Base-by-base conservation (phyloP, 2,888 invertebrate species). In the Harpalus rubripes region DNA sequence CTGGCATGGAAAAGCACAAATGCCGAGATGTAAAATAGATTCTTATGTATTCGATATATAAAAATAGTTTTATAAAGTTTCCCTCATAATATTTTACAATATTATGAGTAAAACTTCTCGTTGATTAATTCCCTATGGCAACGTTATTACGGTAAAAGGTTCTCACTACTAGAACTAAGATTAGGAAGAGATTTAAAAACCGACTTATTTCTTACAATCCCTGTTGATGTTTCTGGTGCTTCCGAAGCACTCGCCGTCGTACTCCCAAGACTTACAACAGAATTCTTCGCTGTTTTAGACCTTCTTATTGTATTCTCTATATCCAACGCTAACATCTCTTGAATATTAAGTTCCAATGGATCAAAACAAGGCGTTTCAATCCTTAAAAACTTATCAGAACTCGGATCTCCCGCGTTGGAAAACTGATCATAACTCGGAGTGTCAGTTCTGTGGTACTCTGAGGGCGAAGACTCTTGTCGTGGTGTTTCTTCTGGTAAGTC, bases 181-280 rank as follows among this genome's bases (percentile, higher is more conserved):
- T 95, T 95, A 91, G 95, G 95, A 92, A 95, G 93, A 88, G 93
- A 93, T 90, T 93, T 93, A 88, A 93, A 93, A 87, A 93, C 92
- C 88, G 89, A 89, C 88, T 90, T 90, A 84, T 87, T 86, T 79
- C 88, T 89, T 76, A 89, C 89, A 74, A 89, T 88, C 80, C 88
- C 87, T 65, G 68, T 56, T 15, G 41, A 15, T 15, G 15, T 61
- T 16, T 76, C 84, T n/a, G 74, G 52, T 32, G 59, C 32, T 61
- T 82, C 78, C 10, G 52, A 74, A 22, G 85, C 85, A 56, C 84
- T 85, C 1, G 81, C 41, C 2, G 80, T 80, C 52, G 76, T 84
- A 59, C 84, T 84, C 2, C 85, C 84, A 26, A 86, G 79, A 58
- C 85, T 85, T 16, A 85, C 84, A 10, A 86, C 76, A 22, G 86